phyloP scores from a whole-genome alignment of 2,888 invertebrate species.

The Lochmaea crataegi region DNA sequence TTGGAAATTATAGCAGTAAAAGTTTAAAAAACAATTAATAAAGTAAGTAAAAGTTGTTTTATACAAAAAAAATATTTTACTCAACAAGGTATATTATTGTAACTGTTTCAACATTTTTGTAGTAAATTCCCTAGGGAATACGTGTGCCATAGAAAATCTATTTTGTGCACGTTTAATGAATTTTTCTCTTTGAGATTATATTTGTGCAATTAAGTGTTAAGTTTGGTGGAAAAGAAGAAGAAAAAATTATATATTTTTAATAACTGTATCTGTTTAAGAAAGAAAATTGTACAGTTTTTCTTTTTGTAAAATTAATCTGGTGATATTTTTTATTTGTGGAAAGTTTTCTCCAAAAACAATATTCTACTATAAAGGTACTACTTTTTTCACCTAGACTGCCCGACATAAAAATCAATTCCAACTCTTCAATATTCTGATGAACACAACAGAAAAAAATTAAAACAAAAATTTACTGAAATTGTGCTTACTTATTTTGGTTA shows the following conservation, averaged over 20 bases:
- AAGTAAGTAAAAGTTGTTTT: slow-evolving; percentile 6
- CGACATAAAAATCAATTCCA: background rate
- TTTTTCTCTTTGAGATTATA: slow-evolving; percentile 33
- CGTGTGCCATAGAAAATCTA: slow-evolving; percentile 36
- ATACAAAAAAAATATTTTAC: slow-evolving; percentile 16
- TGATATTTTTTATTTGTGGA: slow-evolving; percentile 45
- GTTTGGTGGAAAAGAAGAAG: slow-evolving; percentile 44
- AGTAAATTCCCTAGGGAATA: slow-evolving; percentile 26
- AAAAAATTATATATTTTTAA: slow-evolving; percentile 51
- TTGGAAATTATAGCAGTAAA: background rate
- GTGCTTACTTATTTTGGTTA: too few species aligned
- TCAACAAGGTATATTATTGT: slow-evolving; percentile 18
- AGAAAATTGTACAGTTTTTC: slow-evolving; percentile 48
- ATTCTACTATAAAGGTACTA: slow-evolving; percentile 11
- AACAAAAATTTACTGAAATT: too few species aligned
- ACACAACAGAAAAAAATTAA: background rate
- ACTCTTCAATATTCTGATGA: background rate
- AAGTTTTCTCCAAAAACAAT: slow-evolving; percentile 35
- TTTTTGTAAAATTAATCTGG: slow-evolving; percentile 48
- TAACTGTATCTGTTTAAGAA: slow-evolving; percentile 49
- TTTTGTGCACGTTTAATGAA: slow-evolving; percentile 37
- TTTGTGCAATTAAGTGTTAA: slow-evolving; percentile 52
- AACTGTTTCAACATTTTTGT: slow-evolving; percentile 28
- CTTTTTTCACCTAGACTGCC: slow-evolving; percentile 3
- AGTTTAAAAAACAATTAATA: background rate